Base-by-base conservation (phyloP, 2,888 invertebrate genomes). In the Sympetrum striolatum region DNA sequence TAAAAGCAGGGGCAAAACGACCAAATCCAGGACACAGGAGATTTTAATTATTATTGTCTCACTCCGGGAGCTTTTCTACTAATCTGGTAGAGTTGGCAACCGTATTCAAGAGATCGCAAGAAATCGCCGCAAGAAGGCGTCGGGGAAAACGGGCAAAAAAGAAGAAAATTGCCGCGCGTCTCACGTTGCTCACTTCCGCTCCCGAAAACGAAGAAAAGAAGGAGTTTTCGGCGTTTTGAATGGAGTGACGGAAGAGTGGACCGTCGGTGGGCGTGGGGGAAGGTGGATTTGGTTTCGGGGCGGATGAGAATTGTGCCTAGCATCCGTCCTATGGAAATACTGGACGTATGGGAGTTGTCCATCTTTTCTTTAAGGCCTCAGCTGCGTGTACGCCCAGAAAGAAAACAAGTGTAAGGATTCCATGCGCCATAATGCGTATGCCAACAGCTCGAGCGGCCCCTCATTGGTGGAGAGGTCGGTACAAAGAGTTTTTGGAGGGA, bases 231-330 rank as follows among this genome's bases (percentile, higher is more conserved):
- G 73, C 73, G 73, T 31, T 73, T 31, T 73, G 25, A 73, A 73
- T 73, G 73, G 73, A 31, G 25, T 64, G 64, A n/a, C 64, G 64
- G 64, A 64, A 25, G 73, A 73, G 73, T 25, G 73, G 73, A 31
- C 25, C 64, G n/a, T 64, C 64, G 4, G 31, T 73, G 31, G 73
- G 73, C 73, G 73, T 73, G 73, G 12, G 48, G 81, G 25, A 25
- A 35, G 53, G 53, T 53, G 86, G 86, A 86, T 86, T 64, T 86
- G 86, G 86, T 86, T 86, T 86, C 86, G 58, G 86, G 60, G 86
- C 86, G 86, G 86, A 86, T 60, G 86, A 60, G 60, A 37, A 53
- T 58, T 58, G 31, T 31, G 35, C 44, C 81, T 48, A n/a, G n/a
- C 48, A 81, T 81, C 82, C 58, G 82, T 58, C 82, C 58, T 82